A percentile compares a stretch with the other conserved stretches of the same genome.
phyloP scores from a whole-genome alignment of 2,797 vertebrate species.

The Tolypeutes matacus region DNA sequence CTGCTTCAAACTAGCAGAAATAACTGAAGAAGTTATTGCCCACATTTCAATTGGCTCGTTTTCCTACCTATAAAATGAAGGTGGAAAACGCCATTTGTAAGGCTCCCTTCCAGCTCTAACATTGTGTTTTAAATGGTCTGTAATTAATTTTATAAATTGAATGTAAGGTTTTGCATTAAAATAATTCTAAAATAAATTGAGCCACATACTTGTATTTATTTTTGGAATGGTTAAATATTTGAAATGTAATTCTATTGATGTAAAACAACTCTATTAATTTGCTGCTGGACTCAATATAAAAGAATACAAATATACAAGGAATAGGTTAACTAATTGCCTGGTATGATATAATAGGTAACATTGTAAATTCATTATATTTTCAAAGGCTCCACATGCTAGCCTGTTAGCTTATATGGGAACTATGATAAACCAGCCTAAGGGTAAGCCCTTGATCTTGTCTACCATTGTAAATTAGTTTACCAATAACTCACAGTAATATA shows the following conservation, averaged over 20 bases:
- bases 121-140: neutral
- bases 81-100: neutral
- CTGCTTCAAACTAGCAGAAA: neutral
- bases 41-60: neutral
- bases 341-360: constrained; percentile 31
- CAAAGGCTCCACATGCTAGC: neutral
- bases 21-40: neutral
- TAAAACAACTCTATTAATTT: neutral
- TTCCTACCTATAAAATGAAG: neutral
- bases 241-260: neutral
- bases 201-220: neutral
- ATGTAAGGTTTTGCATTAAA: neutral
- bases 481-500: constrained; percentile 44
- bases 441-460: constrained; percentile 13
- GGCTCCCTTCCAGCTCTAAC: neutral
- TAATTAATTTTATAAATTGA: constrained; percentile 50
- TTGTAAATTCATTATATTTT: constrained; percentile 35
- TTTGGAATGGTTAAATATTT: constrained; percentile 36
- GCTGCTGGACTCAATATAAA: constrained; percentile 2
- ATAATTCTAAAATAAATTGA: neutral
- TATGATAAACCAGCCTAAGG: constrained; percentile 34
- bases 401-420: constrained; percentile 70
- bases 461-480: constrained; percentile 62
- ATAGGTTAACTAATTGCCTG: constrained; percentile 19
- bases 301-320: neutral